phyloP scores from a whole-genome alignment of 1,140 invertebrate species.

The Nixonia krombeini region DNA sequence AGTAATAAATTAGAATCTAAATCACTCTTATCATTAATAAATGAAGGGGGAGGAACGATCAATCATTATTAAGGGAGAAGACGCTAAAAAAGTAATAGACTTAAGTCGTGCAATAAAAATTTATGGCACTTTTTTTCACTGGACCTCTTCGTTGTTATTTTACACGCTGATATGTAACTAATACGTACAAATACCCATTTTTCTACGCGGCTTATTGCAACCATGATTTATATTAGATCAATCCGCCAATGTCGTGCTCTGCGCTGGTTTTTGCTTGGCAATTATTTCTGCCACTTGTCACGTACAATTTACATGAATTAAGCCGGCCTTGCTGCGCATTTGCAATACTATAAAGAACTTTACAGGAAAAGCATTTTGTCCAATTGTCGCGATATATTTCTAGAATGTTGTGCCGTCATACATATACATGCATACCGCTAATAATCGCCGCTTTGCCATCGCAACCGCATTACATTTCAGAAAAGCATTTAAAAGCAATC shows the following conservation, averaged over 20 bases:
- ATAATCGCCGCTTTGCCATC: not conserved
- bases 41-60: not conserved
- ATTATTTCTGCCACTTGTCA: constrained; percentile 9
- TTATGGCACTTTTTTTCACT: not conserved
- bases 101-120: not conserved
- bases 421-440: too few species aligned
- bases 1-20: not conserved
- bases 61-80: not conserved
- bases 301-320: constrained; percentile 39
- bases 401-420: not conserved
- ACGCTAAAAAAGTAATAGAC: not conserved
- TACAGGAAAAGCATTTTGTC: constrained; percentile 9
- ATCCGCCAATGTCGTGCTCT: not conserved
- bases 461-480: too few species aligned
- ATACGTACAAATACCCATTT: not conserved
- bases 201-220: not conserved
- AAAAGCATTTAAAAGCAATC: too few species aligned
- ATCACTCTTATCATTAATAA: not conserved
- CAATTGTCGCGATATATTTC: too few species aligned
- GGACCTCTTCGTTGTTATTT: not conserved
- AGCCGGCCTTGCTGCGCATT: constrained; percentile 14
- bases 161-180: not conserved
- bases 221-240: not conserved
- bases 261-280: constrained; percentile 2
- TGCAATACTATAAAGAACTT: constrained; percentile 8